Evolutionary conservation across 2,113 vertebrate species (phyloP).

Genomic region (Hippolais icterina): DNA sequence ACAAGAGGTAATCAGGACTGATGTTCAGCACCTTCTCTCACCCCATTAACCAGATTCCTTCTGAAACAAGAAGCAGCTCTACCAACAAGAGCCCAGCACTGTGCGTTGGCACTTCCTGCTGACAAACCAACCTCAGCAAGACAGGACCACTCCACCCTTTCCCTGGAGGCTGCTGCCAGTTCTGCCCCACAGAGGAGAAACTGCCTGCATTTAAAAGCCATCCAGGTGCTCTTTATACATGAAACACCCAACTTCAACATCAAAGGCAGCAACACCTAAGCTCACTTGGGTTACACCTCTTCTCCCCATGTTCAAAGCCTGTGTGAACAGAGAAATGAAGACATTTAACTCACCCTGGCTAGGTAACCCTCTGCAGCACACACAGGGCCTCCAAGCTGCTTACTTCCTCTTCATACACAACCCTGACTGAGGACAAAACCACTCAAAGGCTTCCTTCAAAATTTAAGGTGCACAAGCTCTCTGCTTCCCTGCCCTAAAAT

Average conservation of each 20-base stretch:
- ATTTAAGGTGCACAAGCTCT: background rate
- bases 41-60: background rate
- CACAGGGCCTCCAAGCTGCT: background rate
- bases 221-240: conserved; percentile 1
- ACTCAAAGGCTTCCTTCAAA: background rate
- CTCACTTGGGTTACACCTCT: background rate
- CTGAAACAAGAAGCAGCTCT: background rate
- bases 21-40: background rate
- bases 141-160: background rate
- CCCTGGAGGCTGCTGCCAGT: conserved; percentile 19
- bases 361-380: background rate
- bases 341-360: background rate
- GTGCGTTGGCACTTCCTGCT: background rate
- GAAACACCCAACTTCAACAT: background rate
- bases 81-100: background rate
- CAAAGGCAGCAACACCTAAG: background rate
- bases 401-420: background rate
- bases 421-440: background rate
- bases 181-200: background rate
- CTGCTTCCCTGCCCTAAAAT: background rate
- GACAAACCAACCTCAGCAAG: background rate
- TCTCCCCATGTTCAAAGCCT: background rate
- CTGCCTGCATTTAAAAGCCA: background rate
- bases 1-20: background rate
- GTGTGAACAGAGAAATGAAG: background rate